phyloP scores from a whole-genome alignment of 2,888 invertebrate genomes.

The Diogma glabrata region DNA sequence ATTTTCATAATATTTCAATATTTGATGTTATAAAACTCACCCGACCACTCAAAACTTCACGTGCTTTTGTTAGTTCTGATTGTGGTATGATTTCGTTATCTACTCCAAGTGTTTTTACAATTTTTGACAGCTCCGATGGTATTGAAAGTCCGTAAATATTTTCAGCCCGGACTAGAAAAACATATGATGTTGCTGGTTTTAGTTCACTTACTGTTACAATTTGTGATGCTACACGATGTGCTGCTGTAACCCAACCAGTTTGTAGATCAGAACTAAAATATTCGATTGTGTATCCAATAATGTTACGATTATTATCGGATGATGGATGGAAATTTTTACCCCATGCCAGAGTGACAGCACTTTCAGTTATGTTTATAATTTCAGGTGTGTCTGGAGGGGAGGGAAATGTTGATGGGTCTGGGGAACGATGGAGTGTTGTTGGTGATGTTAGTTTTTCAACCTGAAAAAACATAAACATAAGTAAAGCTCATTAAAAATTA shows the following conservation, averaged over 20 bases:
- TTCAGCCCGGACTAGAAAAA: constrained; percentile 76
- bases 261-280: constrained; percentile 67
- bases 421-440: constrained; percentile 49
- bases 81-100: constrained; percentile 34
- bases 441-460: constrained; percentile 36
- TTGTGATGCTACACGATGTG: constrained; percentile 53
- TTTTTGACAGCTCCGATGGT: constrained; percentile 66
- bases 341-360: constrained; percentile 50
- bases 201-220: constrained; percentile 58
- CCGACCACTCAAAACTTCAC: constrained; percentile 35
- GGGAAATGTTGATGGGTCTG: constrained; percentile 58
- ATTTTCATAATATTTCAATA: no score
- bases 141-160: constrained; percentile 77
- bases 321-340: constrained; percentile 43
- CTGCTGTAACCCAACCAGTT: constrained; percentile 64
- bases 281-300: constrained; percentile 54
- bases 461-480: constrained; percentile 17
- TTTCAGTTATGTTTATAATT: constrained; percentile 54
- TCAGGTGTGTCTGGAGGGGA: constrained; percentile 60
- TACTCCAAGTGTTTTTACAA: constrained; percentile 48
- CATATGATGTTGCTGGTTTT: constrained; percentile 68
- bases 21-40: constrained; percentile 22
- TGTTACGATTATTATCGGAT: constrained; percentile 24
- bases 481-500: not conserved
- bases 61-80: constrained; percentile 34